phyloP scores from a whole-genome alignment of 2,113 vertebrate genomes.

The Potamarius usumacintae region DNA sequence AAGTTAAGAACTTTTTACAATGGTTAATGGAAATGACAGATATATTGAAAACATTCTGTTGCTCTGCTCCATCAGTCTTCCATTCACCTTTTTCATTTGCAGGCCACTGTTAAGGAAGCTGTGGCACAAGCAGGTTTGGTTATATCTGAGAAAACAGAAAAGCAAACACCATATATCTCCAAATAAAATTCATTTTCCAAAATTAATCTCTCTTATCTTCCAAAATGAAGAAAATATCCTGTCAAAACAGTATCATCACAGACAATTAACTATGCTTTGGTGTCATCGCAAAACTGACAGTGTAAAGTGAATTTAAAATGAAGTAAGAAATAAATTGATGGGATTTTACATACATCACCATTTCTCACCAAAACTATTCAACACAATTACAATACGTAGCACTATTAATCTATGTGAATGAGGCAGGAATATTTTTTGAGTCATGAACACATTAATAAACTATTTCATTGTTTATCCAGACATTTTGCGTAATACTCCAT shows the following conservation, averaged over 20 bases:
- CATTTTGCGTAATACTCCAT: not conserved
- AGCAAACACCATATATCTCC: constrained; percentile 75
- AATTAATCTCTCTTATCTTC: constrained; percentile 18
- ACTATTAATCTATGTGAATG: not conserved
- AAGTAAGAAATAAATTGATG: not conserved
- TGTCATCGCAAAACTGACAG: constrained; percentile 69
- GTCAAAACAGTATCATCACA: constrained; percentile 73
- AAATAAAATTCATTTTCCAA: constrained; percentile 39
- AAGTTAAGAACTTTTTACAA: not conserved
- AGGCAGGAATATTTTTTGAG: not conserved
- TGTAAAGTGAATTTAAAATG: constrained; percentile 39
- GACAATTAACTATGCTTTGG: constrained; percentile 72
- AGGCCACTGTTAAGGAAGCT: constrained; percentile 45
- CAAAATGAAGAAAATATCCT: constrained; percentile 74
- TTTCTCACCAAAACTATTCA: not conserved
- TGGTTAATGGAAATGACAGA: constrained; percentile 56
- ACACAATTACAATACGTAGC: not conserved
- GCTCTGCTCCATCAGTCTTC: constrained; percentile 48
- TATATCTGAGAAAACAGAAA: constrained; percentile 67
- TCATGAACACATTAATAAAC: not conserved
- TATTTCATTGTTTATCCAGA: not conserved
- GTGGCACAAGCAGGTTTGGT: constrained; percentile 64
- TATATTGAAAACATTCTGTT: constrained; percentile 27
- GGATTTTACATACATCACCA: not conserved
- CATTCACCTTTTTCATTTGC: constrained; percentile 61